Conservation (phyloP, 1,140 invertebrate species). For the Plodia interpunctella region DNA sequence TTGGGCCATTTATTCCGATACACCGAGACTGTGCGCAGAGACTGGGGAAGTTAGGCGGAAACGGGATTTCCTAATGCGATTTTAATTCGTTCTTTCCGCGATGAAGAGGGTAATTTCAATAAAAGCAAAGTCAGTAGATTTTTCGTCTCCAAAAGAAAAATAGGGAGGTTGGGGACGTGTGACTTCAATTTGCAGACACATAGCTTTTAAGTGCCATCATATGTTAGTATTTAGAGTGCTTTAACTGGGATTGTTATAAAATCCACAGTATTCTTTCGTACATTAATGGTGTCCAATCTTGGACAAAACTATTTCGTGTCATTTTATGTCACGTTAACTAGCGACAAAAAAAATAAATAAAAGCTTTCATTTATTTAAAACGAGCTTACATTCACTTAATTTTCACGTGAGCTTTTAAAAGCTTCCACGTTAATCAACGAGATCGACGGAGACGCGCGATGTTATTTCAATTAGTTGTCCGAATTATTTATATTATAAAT, state of each 20-base stretch:
- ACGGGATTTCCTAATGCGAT: constrained; percentile 68
- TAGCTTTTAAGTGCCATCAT: constrained; percentile 15
- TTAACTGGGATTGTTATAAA: neutral
- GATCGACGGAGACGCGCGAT: too few relatives aligned
- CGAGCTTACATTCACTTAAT: too few relatives aligned
- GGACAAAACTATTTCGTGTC: too few relatives aligned
- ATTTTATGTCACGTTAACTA: too few relatives aligned
- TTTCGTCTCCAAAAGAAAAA: constrained; percentile 32
- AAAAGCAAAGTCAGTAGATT: constrained; percentile 53
- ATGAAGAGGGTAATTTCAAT: constrained; percentile 66
- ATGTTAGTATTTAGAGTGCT: constrained; percentile 8
- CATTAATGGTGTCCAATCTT: too few relatives aligned
- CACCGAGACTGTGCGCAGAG: constrained; percentile 60
- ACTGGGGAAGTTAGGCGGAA: constrained; percentile 70
- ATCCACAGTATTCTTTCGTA: too few relatives aligned
- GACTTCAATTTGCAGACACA: constrained; percentile 18
- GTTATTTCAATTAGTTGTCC: too few relatives aligned
- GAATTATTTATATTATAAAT: too few relatives aligned
- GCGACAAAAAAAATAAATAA: too few relatives aligned
- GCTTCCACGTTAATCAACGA: too few relatives aligned
- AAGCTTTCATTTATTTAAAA: too few relatives aligned
- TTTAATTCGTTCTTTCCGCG: constrained; percentile 70
- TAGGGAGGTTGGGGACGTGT: constrained; percentile 15
- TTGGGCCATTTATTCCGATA: constrained; percentile 72
- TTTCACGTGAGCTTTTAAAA: too few relatives aligned